Percentiles rank a stretch among this genome's conserved stretches.
Conservation (phyloP, 2,113 vertebrate genomes). For the Sardina pilchardus region DNA sequence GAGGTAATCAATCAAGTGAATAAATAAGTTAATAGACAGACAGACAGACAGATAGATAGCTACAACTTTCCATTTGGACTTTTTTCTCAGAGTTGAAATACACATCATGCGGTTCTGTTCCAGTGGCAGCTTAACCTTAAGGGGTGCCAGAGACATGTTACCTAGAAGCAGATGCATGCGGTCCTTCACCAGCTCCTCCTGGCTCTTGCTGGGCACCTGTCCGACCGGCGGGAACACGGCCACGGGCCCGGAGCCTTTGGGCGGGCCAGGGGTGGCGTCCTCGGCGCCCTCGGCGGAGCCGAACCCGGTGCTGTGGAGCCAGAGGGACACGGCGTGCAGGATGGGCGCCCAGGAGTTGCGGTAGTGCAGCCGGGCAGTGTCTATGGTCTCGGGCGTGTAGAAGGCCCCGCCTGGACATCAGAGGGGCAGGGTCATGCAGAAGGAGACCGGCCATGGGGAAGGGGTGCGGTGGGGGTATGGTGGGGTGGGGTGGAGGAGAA, state of each 20-base stretch:
- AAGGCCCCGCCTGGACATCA: constrained; percentile 86
- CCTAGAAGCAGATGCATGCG: constrained; percentile 95
- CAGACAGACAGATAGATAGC: no score
- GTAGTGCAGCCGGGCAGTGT: constrained; percentile 93
- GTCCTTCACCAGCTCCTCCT: constrained; percentile 87
- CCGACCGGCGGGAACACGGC: constrained; percentile 63
- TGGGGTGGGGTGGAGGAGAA: background rate
- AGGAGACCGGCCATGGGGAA: no score
- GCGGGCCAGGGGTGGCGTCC: constrained; percentile 55
- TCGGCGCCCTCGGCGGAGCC: constrained; percentile 71
- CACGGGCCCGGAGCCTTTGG: constrained; percentile 47
- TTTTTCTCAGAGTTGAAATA: no score
- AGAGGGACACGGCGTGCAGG: constrained; percentile 90
- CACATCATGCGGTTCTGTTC: background rate
- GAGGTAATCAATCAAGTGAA: no score
- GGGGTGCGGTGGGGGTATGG: no score
- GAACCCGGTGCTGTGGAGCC: constrained; percentile 92
- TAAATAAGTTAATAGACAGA: no score
- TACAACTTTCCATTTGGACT: no score
- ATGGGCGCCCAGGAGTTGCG: constrained; percentile 94
- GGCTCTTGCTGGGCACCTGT: constrained; percentile 69
- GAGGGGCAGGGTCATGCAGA: background rate
- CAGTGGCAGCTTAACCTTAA: no score
- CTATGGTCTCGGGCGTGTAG: constrained; percentile 98
- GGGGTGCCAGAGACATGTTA: constrained; percentile 52